Percentiles rank a stretch among this genome's conserved stretches.
Conservation (phyloP, 2,888 invertebrate genomes). For the Sclerodermus sp. region DNA sequence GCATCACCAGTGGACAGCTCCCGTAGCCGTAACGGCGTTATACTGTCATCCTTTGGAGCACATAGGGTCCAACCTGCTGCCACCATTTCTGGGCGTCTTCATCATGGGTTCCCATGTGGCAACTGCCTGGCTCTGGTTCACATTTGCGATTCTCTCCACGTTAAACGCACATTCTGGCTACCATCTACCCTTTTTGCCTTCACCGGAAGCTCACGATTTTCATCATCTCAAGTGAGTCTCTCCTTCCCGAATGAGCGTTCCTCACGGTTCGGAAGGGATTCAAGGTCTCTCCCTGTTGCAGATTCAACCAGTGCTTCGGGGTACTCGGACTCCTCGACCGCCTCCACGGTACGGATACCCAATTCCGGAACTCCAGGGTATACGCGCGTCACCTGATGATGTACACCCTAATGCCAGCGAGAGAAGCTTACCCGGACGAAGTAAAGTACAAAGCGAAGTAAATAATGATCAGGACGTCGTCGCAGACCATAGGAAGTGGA, state of each 20-base stretch:
- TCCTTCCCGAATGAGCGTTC: no score
- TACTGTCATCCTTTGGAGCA: slow-evolving; percentile 81
- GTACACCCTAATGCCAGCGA: slow-evolving; percentile 67
- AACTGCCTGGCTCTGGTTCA: slow-evolving; percentile 78
- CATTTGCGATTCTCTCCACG: slow-evolving; percentile 75
- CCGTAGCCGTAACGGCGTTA: slow-evolving; percentile 78
- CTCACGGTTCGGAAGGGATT: no score
- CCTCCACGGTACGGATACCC: slow-evolving; percentile 78
- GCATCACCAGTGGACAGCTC: slow-evolving; percentile 88
- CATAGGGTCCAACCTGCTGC: slow-evolving; percentile 75
- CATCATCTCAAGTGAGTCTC: slow-evolving; percentile 77
- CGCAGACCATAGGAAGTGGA: no score
- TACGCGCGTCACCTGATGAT: slow-evolving; percentile 74
- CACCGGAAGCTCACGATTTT: slow-evolving; percentile 85
- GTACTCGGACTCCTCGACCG: slow-evolving; percentile 80
- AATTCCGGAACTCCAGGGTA: slow-evolving; percentile 72
- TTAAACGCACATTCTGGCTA: slow-evolving; percentile 84
- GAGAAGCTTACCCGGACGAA: slow-evolving; percentile 70
- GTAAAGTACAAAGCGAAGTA: slow-evolving; percentile 55
- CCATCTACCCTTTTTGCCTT: slow-evolving; percentile 82
- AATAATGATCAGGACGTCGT: no score
- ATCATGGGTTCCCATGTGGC: slow-evolving; percentile 77
- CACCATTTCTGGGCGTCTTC: slow-evolving; percentile 74
- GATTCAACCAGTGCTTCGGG: slow-evolving; percentile 84
- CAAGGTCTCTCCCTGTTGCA: no score